Percentiles rank a stretch among this genome's conserved stretches.
phyloP scores from a whole-genome alignment of 2,113 vertebrate genomes.

The Corythaixoides concolor region DNA sequence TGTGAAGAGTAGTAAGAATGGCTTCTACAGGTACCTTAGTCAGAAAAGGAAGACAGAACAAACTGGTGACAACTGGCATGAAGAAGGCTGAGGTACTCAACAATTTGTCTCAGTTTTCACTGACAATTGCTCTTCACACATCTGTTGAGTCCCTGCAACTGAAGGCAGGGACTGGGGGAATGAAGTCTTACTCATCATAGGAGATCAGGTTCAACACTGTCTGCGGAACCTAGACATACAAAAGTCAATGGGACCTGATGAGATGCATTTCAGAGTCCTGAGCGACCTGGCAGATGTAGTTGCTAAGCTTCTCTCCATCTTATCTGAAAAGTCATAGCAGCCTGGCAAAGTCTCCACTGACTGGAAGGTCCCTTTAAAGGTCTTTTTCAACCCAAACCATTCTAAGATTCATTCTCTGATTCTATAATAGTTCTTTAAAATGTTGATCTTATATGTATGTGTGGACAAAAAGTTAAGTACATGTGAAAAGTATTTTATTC shows the following conservation, averaged over 20 bases:
- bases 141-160: background rate
- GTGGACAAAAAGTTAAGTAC: background rate
- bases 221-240: background rate
- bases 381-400: background rate
- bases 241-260: accelerated
- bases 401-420: background rate
- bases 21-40: background rate
- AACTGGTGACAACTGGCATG: background rate
- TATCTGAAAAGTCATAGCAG: background rate
- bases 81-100: background rate
- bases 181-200: background rate
- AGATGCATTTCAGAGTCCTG: background rate
- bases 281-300: background rate
- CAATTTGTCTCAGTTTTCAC: background rate
- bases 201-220: background rate
- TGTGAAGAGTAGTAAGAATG: background rate
- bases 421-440: background rate
- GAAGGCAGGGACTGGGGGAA: background rate
- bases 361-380: background rate
- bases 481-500: background rate
- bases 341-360: background rate
- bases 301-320: background rate
- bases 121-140: accelerated
- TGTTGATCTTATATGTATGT: background rate
- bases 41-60: background rate